A percentile compares a stretch with the other conserved stretches of the same genome.
phyloP scores from a whole-genome alignment of 1,140 invertebrate species.

The Sitophilus oryzae region DNA sequence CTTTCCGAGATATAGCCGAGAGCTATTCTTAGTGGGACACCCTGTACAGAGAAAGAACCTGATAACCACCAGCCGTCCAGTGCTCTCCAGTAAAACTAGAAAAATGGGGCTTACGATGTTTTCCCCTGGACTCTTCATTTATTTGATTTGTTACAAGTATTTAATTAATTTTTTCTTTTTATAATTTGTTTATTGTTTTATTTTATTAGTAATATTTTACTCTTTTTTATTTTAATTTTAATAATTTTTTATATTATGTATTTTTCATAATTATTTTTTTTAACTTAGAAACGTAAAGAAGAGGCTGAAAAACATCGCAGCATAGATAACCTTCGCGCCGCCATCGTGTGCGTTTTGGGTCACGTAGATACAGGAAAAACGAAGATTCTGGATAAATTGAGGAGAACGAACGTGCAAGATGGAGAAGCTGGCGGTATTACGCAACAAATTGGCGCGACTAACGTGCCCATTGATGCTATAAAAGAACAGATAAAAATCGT shows the following conservation, averaged over 20 bases:
- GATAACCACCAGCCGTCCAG: no score
- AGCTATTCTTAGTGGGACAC: no score
- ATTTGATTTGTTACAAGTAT: not conserved
- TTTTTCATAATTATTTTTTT: no score
- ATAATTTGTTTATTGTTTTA: not conserved
- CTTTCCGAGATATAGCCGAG: no score
- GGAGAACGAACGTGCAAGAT: slow-evolving; percentile 94
- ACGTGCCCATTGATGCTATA: slow-evolving; percentile 96
- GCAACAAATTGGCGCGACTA: slow-evolving; percentile 99
- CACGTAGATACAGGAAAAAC: slow-evolving; percentile 99
- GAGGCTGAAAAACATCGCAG: slow-evolving; percentile 77
- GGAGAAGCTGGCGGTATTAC: slow-evolving; percentile 99
- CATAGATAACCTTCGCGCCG: slow-evolving; percentile 78
- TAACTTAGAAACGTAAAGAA: slow-evolving; percentile 64
- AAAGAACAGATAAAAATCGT: slow-evolving; percentile 91
- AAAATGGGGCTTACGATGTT: no score
- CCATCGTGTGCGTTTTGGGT: slow-evolving; percentile 97
- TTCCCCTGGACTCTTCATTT: no score
- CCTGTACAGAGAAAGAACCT: no score
- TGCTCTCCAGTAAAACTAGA: no score
- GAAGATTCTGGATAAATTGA: slow-evolving; percentile 95
- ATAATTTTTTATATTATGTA: not conserved
- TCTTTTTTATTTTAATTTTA: not conserved
- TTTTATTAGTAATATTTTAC: not conserved
- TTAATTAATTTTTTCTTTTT: not conserved